Base-by-base conservation (phyloP, 1,140 invertebrate species). In the Penaeus japonicus region DNA sequence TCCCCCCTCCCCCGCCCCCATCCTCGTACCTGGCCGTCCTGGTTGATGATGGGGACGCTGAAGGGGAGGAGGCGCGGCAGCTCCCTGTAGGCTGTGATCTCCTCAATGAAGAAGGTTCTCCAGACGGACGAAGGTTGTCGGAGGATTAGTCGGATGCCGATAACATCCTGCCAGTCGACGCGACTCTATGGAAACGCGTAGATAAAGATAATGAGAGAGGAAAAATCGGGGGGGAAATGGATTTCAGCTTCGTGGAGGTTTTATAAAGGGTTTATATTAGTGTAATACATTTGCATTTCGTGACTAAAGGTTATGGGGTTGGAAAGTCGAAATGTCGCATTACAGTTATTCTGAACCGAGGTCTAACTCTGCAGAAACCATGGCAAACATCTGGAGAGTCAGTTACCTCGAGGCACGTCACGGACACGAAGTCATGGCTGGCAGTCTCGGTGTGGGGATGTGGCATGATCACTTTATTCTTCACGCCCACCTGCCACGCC, bases 61-160 rank as follows among this genome's bases (percentile, higher is more conserved):
- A 89, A 90, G 84, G 90, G 87, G 0, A 88, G 90, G 0, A 90
- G 84, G 3, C 90, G 77, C 12, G 90, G 90, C 35, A 90, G 90
- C 59, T 90, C 90, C 84, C 90, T 87, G 55, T 91, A 94, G 2
- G 94, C 91, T 59, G 92, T 92, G 1, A 94, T 86, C 70, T 94
- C 93, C 89, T 94, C 93, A 27, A 94, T 90, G 62, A 92, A 92
- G 90, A 94, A 94, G 59, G 93, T 93, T 84, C 93, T 93, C 94
- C 94, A 94, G 1, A 93, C 92, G 18, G 93, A 92, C 5, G 94
- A 94, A 0, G 94, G 94, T 89, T 94, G 94, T 70, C 93, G 92
- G 32, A 94, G 91, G 70, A 94, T 92, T 20, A 94, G 90, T 32
- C 94, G 89, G 84, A 94, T 89, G 15, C 92, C 91, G 5, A 91